Evolutionary conservation across 2,797 vertebrate genomes (phyloP).

Genomic region (Tachyglossus aculeatus): DNA sequence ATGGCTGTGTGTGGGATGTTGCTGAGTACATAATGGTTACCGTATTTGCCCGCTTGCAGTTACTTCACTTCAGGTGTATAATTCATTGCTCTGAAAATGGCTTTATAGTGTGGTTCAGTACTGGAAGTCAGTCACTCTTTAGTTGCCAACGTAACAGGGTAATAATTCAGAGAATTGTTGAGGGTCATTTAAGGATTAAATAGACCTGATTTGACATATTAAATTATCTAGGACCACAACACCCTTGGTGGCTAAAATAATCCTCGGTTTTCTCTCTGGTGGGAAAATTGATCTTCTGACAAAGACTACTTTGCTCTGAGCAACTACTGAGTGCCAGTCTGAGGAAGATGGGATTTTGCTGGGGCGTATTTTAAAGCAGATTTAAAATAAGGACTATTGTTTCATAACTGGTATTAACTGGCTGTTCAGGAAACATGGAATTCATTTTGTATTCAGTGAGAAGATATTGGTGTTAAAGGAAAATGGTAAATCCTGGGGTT

Average conservation of each 20-base stretch:
- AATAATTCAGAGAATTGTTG: constrained; percentile 15
- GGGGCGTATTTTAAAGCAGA: too few relatives aligned
- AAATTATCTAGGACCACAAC: neutral
- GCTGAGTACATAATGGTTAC: constrained; percentile 55
- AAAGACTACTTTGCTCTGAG: neutral
- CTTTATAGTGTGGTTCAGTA: constrained; percentile 17
- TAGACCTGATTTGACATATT: too few relatives aligned
- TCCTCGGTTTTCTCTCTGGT: neutral
- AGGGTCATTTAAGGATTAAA: constrained; percentile 26
- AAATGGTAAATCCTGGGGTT: too few relatives aligned
- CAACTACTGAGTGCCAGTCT: neutral
- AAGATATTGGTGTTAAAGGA: too few relatives aligned
- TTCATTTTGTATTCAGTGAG: too few relatives aligned
- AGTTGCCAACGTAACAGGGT: constrained; percentile 39
- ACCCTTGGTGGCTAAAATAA: neutral
- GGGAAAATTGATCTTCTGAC: neutral
- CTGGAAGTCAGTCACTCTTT: constrained; percentile 36
- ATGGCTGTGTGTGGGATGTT: constrained; percentile 51
- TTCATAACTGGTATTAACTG: too few relatives aligned
- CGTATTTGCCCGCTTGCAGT: constrained; percentile 53
- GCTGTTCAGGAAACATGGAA: too few relatives aligned
- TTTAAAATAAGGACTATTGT: too few relatives aligned
- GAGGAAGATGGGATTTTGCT: neutral
- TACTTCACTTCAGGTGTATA: constrained; percentile 56
- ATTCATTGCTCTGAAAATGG: constrained; percentile 54